Evolutionary conservation across 2,113 vertebrate genomes (phyloP).

Genomic region (Phaetusa simplex): DNA sequence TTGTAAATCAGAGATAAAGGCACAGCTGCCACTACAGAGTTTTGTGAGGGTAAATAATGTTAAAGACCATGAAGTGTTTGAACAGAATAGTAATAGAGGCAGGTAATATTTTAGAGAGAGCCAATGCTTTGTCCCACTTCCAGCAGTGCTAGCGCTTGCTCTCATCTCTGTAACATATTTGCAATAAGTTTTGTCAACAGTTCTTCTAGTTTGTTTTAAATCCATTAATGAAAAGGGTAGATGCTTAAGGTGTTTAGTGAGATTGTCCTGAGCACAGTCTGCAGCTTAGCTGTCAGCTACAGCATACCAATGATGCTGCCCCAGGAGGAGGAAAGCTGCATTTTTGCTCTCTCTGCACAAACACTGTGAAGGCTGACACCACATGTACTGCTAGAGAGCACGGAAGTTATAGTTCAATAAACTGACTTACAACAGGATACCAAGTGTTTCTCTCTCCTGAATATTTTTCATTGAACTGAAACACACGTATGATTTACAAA

Average conservation of each 20-base stretch:
- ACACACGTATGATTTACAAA: background rate
- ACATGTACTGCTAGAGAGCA: background rate
- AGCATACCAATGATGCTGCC: background rate
- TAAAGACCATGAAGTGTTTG: background rate
- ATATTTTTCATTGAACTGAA: background rate
- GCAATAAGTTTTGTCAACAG: slow-evolving; percentile 17
- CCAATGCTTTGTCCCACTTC: background rate
- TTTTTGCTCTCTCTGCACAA: background rate
- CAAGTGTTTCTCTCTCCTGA: background rate
- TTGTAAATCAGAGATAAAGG: background rate
- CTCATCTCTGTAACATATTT: background rate
- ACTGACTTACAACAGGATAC: background rate
- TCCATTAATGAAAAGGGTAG: background rate
- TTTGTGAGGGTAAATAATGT: background rate
- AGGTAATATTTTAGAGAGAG: background rate
- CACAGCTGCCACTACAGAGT: background rate
- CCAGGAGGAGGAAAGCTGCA: background rate
- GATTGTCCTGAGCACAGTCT: background rate
- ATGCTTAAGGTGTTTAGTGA: background rate
- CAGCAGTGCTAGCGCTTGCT: background rate
- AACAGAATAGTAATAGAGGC: background rate
- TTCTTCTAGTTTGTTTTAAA: slow-evolving; percentile 1
- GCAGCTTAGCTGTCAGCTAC: background rate
- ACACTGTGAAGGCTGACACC: background rate
- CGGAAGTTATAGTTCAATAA: background rate